These are phyloP conservation scores for Merops nubicus DNA, from an alignment of 2,113 vertebrate species.

Conservation along the genomic window DNA sequence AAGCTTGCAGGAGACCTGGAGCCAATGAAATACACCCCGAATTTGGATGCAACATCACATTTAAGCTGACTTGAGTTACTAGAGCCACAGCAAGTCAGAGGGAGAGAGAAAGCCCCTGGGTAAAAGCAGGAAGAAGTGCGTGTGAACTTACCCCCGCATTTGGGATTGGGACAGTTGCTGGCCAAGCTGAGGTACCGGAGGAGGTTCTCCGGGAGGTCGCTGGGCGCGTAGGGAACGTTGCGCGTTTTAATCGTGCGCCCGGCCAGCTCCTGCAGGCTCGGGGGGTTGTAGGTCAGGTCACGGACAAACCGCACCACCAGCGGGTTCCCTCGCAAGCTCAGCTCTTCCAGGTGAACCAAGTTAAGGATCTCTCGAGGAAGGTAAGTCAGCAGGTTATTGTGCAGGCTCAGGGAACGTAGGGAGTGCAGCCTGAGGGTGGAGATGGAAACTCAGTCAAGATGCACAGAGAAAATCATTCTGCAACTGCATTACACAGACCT, in stretches of 20 bases:
- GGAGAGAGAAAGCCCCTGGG: background rate
- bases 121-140: background rate
- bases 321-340: slow-evolving; percentile 96
- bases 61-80: background rate
- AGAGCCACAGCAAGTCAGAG: background rate
- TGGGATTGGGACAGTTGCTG: slow-evolving; percentile 97
- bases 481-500: background rate
- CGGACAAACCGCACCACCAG: slow-evolving; percentile 88
- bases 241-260: slow-evolving; percentile 78
- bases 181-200: slow-evolving; percentile 89
- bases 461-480: background rate
- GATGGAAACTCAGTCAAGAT: background rate
- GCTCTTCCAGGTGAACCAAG: slow-evolving; percentile 91
- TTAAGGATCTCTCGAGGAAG: slow-evolving; percentile 94
- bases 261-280: slow-evolving; percentile 81
- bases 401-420: slow-evolving; percentile 93
- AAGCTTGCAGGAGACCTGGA: background rate
- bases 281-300: slow-evolving; percentile 79
- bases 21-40: background rate
- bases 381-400: slow-evolving; percentile 96
- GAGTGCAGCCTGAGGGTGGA: slow-evolving; percentile 85
- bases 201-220: slow-evolving; percentile 86
- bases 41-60: background rate
- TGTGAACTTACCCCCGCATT: slow-evolving; percentile 87
- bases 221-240: slow-evolving; percentile 77